Evolutionary conservation across 2,113 vertebrate species (phyloP), one percentile per base, ranked within the genome.

Genomic region (Archilochus colubris): DNA sequence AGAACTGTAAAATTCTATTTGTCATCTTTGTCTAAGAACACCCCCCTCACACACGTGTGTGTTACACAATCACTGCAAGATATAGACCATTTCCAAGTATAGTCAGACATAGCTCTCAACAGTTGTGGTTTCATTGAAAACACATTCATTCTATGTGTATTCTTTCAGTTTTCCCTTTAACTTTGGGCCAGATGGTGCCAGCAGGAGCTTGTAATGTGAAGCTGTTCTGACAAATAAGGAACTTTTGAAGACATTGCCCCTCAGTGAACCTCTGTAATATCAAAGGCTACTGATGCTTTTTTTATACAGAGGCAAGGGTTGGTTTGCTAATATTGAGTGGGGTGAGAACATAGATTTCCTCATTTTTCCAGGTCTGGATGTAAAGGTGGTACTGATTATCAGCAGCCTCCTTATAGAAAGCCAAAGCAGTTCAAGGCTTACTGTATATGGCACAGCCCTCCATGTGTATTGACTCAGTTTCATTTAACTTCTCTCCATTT

Each of bases 181-280:
- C 68, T 86, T 74, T 48, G 24, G 33, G 43, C 64, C 88, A 94
- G 79, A 95, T 91, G 75, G 79, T 95, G 76, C 73, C 83, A 88
- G 75, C 15, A 0, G 94, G 76, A 88, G 64, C 38, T 57, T 0
- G 0, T 90, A 81, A 95, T 53, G 43, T 82, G 79, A 86, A 89
- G 38, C 82, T 86, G 36, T 77, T 94, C 80, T 92, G 68, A 81
- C 75, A 93, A 88, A 90, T 74, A 86, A 55, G 76, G 73, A 90
- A 70, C 83, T 74, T 95, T 67, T 74, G 75, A 88, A 90, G 80
- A 55, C 57, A 63, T 16, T 78, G 63, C 33, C 68, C 86, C 64
- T 75, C 48, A 40, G 64, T 83, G 88, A 93, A 77, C 85, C 90
- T 27, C 28, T 80, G 44, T 46, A 88, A 67, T 96, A 95, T 86